Evolutionary conservation across 2,888 invertebrate genomes (phyloP).

Genomic region (Byasa hedistus): DNA sequence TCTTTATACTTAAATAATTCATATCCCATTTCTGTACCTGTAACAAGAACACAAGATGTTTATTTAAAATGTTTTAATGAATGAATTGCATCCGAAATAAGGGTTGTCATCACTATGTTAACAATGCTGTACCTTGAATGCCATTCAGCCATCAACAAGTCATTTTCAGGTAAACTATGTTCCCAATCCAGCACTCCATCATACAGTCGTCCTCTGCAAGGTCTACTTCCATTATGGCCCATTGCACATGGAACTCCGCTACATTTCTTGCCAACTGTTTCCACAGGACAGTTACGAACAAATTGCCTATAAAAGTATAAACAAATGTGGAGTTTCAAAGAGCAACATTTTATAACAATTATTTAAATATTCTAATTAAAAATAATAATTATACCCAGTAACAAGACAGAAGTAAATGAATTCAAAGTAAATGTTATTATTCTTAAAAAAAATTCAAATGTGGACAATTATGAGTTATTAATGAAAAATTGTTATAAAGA

Average conservation of each 20-base stretch:
- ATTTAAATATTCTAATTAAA: neutral
- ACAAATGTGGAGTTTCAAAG: neutral
- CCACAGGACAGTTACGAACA: slow-evolving; percentile 86
- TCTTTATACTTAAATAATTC: no score
- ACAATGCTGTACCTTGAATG: slow-evolving; percentile 85
- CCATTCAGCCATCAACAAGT: slow-evolving; percentile 89
- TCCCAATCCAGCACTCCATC: slow-evolving; percentile 99
- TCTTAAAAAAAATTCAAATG: no score
- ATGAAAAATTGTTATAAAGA: no score
- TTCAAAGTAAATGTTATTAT: no score
- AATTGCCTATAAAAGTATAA: slow-evolving; percentile 83
- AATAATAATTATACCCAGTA: no score
- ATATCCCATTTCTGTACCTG: no score
- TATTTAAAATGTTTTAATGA: neutral
- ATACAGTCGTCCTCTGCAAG: slow-evolving; percentile 92
- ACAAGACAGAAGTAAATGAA: slow-evolving; percentile 7
- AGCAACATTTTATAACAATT: neutral
- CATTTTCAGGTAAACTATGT: slow-evolving; percentile 92
- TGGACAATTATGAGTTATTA: no score
- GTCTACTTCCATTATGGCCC: slow-evolving; percentile 82
- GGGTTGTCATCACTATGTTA: neutral
- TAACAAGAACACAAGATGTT: no score
- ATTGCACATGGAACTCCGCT: slow-evolving; percentile 84
- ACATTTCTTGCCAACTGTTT: slow-evolving; percentile 88
- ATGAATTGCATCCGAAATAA: neutral